Percentiles rank a stretch among this genome's conserved stretches.
phyloP scores from a whole-genome alignment of 2,113 vertebrate genomes.

The Python bivittatus region DNA sequence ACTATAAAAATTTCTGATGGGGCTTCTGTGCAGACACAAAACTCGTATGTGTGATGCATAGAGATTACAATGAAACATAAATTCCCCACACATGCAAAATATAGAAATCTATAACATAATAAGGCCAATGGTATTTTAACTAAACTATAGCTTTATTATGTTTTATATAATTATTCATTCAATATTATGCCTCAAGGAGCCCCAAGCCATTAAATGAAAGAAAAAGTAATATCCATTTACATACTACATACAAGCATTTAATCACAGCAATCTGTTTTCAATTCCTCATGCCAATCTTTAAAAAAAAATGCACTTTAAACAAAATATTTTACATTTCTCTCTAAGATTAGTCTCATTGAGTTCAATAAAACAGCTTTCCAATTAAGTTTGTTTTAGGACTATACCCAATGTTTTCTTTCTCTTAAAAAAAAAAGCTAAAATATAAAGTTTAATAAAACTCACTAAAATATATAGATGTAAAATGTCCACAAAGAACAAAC shows the following conservation, averaged over 20 bases:
- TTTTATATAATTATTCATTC: neutral
- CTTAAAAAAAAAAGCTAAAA: neutral
- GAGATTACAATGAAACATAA: neutral
- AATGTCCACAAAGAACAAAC: neutral
- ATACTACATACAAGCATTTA: neutral
- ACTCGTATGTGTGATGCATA: neutral
- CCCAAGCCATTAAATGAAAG: neutral
- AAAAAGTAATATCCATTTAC: neutral
- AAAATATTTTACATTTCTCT: neutral
- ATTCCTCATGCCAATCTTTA: neutral
- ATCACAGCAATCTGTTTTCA: neutral
- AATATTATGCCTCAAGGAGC: neutral
- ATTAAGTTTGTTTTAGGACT: neutral
- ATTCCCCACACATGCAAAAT: neutral
- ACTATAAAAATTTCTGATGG: neutral
- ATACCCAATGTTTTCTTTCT: neutral
- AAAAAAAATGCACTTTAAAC: neutral
- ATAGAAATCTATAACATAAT: neutral
- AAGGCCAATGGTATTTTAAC: neutral
- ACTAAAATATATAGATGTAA: neutral
- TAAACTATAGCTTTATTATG: neutral
- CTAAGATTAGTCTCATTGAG: neutral
- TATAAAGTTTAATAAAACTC: neutral
- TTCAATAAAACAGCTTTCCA: neutral
- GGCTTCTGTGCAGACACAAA: neutral